Percentiles rank a stretch among this genome's conserved stretches.
Conservation (phyloP, 2,113 vertebrate genomes). For the Bucco capensis region DNA sequence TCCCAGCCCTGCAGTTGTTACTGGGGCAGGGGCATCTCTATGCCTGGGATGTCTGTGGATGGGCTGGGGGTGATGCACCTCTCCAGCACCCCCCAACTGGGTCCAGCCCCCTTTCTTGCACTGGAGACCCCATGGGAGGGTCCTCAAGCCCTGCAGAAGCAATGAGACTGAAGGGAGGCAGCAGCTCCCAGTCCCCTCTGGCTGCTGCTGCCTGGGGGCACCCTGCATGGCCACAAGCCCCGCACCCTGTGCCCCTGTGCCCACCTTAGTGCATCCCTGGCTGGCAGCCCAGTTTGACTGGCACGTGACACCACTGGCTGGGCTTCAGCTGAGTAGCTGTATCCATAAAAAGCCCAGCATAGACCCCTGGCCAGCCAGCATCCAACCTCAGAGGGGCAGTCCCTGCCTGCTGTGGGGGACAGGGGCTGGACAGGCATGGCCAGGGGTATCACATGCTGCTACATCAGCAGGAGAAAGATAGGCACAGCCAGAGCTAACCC, state of each 20-base stretch:
- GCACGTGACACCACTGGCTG: not conserved
- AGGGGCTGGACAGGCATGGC: not conserved
- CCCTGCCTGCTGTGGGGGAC: not conserved
- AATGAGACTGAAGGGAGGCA: not conserved
- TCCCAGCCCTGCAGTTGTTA: not conserved
- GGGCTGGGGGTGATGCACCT: not conserved
- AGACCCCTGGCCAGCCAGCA: not conserved
- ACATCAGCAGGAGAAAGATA: not conserved
- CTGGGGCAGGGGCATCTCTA: not conserved
- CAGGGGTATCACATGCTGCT: not conserved
- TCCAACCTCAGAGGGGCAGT: not conserved
- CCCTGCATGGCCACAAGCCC: accelerated
- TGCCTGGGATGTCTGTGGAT: not conserved
- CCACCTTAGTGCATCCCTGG: not conserved
- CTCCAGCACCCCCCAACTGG: no score
- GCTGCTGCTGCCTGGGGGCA: not conserved
- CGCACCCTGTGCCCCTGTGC: not conserved
- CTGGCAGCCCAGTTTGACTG: not conserved
- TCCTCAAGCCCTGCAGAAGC: not conserved
- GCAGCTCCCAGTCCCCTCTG: not conserved
- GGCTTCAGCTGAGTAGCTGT: not conserved
- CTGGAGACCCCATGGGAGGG: not conserved
- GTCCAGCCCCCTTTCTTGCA: not conserved
- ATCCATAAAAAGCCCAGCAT: not conserved
- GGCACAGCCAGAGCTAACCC: not conserved